Evolutionary conservation across 64 coral and sea anemone species (phyloP).

Genomic region (Pocillopora verrucosa): DNA sequence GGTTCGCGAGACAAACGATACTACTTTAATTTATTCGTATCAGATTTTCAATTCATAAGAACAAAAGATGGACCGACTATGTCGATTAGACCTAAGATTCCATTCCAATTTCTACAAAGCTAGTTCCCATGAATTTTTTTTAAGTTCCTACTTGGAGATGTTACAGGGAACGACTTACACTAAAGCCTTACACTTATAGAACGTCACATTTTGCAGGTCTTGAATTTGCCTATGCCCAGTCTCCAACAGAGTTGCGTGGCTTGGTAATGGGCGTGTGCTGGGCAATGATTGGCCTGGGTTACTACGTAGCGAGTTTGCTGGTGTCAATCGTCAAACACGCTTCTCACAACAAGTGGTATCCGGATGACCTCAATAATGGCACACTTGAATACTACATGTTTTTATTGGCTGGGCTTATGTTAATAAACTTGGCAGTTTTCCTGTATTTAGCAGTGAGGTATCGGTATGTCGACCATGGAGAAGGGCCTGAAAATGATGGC

Average conservation of each 20-base stretch:
- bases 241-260: constrained; percentile 62
- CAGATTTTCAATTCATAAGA: no score
- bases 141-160: no score
- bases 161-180: no score
- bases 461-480: constrained; percentile 43
- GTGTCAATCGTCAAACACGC: constrained; percentile 52
- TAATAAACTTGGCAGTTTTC: constrained; percentile 63
- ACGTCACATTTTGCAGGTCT: constrained; percentile 46
- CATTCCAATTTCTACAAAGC: no score
- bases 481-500: neutral
- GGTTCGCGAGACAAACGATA: no score
- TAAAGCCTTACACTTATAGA: neutral
- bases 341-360: constrained; percentile 63
- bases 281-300: constrained; percentile 51
- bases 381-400: constrained; percentile 76
- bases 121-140: no score
- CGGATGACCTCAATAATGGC: constrained; percentile 63
- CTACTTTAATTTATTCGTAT: no score
- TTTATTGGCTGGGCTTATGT: constrained; percentile 60
- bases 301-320: constrained; percentile 59
- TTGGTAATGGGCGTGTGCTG: constrained; percentile 66
- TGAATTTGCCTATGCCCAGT: constrained; percentile 81
- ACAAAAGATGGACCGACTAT: no score
- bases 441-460: constrained; percentile 51
- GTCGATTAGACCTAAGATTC: no score